These are phyloP conservation scores for Nicator chloris DNA, from an alignment of 2,113 vertebrate species.

Conservation along the genomic window DNA sequence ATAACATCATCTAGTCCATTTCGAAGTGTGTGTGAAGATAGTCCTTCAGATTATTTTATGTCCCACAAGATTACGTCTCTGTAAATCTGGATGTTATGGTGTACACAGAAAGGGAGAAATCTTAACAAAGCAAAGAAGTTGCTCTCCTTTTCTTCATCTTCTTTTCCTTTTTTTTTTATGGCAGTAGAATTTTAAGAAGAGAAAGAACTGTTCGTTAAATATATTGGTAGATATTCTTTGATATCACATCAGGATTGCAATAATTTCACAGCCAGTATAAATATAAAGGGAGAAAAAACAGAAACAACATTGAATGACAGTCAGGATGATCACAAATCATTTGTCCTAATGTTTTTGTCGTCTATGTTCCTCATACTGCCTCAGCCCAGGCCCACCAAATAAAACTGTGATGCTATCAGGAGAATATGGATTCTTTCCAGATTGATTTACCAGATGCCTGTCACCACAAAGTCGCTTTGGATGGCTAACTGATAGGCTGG, in stretches of 20 bases:
- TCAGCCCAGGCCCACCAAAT: neutral
- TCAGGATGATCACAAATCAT: neutral
- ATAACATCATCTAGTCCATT: neutral
- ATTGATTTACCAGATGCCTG: conserved; percentile 25
- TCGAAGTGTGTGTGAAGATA: neutral
- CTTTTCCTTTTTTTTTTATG: neutral
- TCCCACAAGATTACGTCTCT: neutral
- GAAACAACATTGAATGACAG: neutral
- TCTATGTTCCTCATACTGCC: neutral
- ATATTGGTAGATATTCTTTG: neutral
- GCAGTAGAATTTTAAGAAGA: neutral
- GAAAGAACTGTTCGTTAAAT: neutral
- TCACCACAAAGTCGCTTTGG: neutral
- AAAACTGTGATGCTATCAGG: neutral
- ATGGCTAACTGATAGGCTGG: neutral
- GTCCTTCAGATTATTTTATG: neutral
- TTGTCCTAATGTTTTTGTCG: neutral
- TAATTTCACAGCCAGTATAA: neutral
- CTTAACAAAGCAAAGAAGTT: neutral
- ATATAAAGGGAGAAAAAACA: accelerated
- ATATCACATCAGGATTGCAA: neutral
- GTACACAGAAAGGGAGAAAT: neutral
- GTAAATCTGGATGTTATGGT: neutral
- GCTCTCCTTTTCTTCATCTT: neutral
- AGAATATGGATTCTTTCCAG: neutral